These are phyloP conservation scores for Augiades crinisus DNA, from an alignment of 2,888 invertebrate genomes.

Conservation along the genomic window DNA sequence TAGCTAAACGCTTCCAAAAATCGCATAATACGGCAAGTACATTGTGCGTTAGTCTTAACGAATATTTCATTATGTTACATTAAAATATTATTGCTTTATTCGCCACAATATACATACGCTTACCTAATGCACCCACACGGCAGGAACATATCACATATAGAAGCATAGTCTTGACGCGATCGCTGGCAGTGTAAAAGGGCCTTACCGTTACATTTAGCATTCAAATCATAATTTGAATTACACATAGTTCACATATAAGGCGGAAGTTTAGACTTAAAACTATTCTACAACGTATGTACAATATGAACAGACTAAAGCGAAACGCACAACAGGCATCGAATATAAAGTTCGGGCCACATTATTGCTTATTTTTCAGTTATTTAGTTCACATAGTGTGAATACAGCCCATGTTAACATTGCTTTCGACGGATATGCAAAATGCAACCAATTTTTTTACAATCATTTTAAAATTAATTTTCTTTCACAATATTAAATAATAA, in stretches of 20 bases:
- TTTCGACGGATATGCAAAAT: conserved; percentile 58
- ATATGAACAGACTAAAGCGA: conserved; percentile 72
- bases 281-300: conserved; percentile 69
- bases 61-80: conserved; percentile 9
- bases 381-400: neutral
- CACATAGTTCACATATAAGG: conserved; percentile 65
- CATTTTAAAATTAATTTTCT: neutral
- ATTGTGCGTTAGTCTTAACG: conserved; percentile 20
- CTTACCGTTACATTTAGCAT: conserved; percentile 21
- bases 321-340: conserved; percentile 54
- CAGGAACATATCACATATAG: conserved; percentile 18
- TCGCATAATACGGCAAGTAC: neutral
- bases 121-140: conserved; percentile 11
- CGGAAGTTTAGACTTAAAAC: conserved; percentile 62
- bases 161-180: conserved; percentile 17
- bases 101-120: conserved; percentile 6
- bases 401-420: conserved; percentile 48
- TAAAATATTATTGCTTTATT: conserved; percentile 21
- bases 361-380: conserved; percentile 50
- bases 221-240: conserved; percentile 38
- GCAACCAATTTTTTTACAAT: conserved; percentile 38
- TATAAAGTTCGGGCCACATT: conserved; percentile 40
- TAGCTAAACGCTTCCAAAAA: too few species aligned
- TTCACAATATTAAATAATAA: neutral
- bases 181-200: conserved; percentile 23